Evolutionary conservation across 2,797 vertebrate species (phyloP), one percentile per base, ranked within the genome.

Genomic region (Neopelma chrysocephalum): DNA sequence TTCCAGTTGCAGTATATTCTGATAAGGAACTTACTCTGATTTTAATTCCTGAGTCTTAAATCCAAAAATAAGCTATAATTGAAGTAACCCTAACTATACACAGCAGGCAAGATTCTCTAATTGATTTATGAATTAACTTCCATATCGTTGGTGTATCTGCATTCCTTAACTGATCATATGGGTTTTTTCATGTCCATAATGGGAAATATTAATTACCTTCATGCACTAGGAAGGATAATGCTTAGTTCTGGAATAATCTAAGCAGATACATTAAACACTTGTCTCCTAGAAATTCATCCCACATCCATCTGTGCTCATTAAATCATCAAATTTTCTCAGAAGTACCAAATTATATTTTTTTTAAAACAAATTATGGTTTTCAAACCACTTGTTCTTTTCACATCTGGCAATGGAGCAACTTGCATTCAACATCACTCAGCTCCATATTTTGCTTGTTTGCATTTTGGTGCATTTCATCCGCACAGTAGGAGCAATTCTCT

Each of bases 291-390:
- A 96, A 97, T 96, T 97, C 96, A 94, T 93, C 94, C 87, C 96
- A 96, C 93, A 88, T 96, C 95, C 97, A 97, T 97, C 96, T 95
- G 94, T 94, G 91, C 95, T 96, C 96, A 94, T 98, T 97, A 98
- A 97, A 96, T 96, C 95, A 95, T 82, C 90, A 95, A 95, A 97
- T 96, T 94, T 94, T 94, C 93, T 97, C 96, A 95, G 96, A 97
- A 97, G 95, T 93, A 96, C 87, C 92, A 95, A 96, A 97, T 98
- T 90, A 95, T 84, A 31, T 94, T 76, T 96, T 95, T 95, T 95
- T 96, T 90, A 0, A 87, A 96, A 96, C 91, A 97, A 96, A 97
- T 97, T 96, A 95, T 2, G 12, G 88, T 96, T 97, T 97, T 95
- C 72, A 96, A 95, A 76, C 92, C 89, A 64, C 96, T 97, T 98